Conservation (phyloP, 2,113 vertebrate genomes). For the Hiodon alosoides region DNA sequence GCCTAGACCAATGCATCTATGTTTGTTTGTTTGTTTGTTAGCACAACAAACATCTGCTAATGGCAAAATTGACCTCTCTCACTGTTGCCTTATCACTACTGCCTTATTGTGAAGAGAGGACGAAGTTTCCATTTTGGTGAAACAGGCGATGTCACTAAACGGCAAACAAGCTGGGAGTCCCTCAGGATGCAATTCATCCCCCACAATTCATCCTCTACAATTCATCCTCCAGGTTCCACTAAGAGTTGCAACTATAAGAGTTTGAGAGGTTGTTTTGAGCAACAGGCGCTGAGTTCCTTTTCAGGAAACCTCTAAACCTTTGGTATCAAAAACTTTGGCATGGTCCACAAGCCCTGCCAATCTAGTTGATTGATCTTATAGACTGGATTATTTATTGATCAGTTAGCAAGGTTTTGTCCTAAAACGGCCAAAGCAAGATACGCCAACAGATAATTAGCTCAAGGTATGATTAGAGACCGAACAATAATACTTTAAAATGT, state of each 20-base stretch:
- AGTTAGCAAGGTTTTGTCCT: background rate
- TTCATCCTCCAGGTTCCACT: too few species aligned
- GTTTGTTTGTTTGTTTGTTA: too few species aligned
- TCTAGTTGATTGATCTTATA: background rate
- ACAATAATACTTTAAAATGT: background rate
- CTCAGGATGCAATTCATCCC: background rate
- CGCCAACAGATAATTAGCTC: background rate
- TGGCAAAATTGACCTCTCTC: background rate
- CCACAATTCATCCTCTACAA: background rate
- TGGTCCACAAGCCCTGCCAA: background rate
- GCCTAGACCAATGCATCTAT: too few species aligned
- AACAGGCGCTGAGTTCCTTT: background rate
- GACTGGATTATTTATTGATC: background rate
- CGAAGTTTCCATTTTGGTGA: conserved; percentile 34
- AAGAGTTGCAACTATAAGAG: too few species aligned
- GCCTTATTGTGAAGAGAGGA: conserved; percentile 7
- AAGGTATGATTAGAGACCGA: background rate
- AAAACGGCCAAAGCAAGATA: background rate
- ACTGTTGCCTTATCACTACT: conserved; percentile 22
- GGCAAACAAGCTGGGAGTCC: conserved; percentile 22
- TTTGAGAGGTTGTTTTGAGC: too few species aligned
- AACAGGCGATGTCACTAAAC: conserved; percentile 46
- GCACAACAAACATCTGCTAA: too few species aligned
- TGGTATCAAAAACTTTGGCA: background rate
- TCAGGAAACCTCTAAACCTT: background rate